Percentiles rank a stretch among this genome's conserved stretches.
Conservation (phyloP, 2,888 invertebrate genomes). For the Oithona nana region DNA sequence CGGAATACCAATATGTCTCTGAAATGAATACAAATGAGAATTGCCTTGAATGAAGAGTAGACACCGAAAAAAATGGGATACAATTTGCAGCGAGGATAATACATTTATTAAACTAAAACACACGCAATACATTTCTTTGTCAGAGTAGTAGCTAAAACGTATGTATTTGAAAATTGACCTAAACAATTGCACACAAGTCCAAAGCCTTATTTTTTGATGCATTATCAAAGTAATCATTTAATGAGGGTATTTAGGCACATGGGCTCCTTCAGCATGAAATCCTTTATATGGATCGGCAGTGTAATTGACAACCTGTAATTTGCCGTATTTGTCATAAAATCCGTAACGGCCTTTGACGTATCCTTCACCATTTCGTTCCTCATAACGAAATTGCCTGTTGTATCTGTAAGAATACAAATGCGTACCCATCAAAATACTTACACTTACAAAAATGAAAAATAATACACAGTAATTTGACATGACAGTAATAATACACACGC, state of each 20-base stretch:
- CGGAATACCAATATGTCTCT: too few species aligned
- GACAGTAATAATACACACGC: background rate
- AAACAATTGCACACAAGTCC: background rate
- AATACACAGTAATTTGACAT: background rate
- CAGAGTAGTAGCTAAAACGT: background rate
- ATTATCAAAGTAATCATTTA: conserved; percentile 8
- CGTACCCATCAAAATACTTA: too few species aligned
- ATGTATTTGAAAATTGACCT: background rate
- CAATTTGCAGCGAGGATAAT: too few species aligned
- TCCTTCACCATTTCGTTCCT: conserved; percentile 54
- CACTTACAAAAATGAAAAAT: too few species aligned
- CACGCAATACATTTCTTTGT: background rate
- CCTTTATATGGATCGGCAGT: conserved; percentile 49
- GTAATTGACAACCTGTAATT: conserved; percentile 54
- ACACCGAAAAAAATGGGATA: too few species aligned
- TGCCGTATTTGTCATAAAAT: conserved; percentile 53
- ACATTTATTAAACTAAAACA: too few species aligned
- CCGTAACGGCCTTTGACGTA: conserved; percentile 60
- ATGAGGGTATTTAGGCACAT: conserved; percentile 17
- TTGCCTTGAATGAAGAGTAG: too few species aligned
- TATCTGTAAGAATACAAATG: conserved; percentile 37
- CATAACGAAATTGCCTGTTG: conserved; percentile 58
- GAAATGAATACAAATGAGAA: too few species aligned
- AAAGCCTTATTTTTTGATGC: background rate
- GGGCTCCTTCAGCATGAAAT: conserved; percentile 36